A percentile compares a stretch with the other conserved stretches of the same genome.
These are phyloP conservation scores for Mormyrops boulengeri DNA, from an alignment of 2,797 vertebrate genomes.

Conservation along the genomic window DNA sequence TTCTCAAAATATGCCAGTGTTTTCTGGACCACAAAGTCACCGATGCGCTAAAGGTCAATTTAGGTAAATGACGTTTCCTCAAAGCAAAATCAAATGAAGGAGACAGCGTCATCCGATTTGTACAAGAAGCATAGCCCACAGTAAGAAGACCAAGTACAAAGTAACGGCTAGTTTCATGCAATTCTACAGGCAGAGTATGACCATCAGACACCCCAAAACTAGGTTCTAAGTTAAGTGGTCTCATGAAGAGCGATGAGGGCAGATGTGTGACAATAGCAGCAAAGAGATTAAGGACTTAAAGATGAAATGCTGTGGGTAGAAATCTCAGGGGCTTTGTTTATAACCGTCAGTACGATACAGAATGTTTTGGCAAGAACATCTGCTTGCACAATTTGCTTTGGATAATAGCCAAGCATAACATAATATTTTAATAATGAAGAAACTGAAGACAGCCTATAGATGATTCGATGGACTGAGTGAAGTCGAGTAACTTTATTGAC, in stretches of 20 bases:
- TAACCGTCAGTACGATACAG: background rate
- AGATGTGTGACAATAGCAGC: background rate
- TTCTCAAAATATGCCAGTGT: background rate
- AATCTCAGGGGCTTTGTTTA: background rate
- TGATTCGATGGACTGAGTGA: background rate
- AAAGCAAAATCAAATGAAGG: background rate
- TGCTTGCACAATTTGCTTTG: background rate
- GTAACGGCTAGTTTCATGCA: background rate
- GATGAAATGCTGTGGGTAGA: background rate
- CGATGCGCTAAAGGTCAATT: background rate
- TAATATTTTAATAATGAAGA: background rate
- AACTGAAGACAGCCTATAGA: background rate
- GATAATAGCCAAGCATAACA: background rate
- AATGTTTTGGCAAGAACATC: background rate
- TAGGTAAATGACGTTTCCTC: background rate
- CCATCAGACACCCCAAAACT: background rate
- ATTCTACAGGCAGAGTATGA: background rate
- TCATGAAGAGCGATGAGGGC: background rate
- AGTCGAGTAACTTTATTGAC: background rate
- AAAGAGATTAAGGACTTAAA: background rate
- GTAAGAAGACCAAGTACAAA: background rate
- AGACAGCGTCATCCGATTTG: background rate
- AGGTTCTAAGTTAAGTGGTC: background rate
- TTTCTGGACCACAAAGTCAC: background rate
- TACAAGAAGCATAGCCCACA: background rate